These are phyloP conservation scores for Perdita meconis DNA, from an alignment of 2,888 invertebrate species.

Conservation along the genomic window DNA sequence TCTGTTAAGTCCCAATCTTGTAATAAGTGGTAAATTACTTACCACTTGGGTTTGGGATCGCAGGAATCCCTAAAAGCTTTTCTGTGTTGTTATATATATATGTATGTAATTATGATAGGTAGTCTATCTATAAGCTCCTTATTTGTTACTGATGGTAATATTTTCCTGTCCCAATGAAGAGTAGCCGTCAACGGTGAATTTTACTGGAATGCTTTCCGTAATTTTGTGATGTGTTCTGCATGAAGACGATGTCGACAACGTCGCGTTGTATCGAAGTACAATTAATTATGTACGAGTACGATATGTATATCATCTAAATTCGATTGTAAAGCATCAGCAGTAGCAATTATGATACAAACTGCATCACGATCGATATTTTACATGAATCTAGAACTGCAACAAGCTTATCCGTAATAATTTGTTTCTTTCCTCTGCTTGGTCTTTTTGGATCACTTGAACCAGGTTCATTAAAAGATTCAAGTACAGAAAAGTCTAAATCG, in stretches of 20 bases:
- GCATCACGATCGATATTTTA: slow-evolving; percentile 8
- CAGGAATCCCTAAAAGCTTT: slow-evolving; percentile 23
- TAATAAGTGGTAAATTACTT: slow-evolving; percentile 7
- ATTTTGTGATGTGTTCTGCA: slow-evolving; percentile 1
- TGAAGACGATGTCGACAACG: not conserved
- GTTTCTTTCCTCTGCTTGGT: not conserved
- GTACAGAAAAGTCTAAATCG: not conserved
- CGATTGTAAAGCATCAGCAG: not conserved
- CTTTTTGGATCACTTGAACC: not conserved
- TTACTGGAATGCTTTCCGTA: not conserved
- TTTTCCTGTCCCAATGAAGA: slow-evolving; percentile 13
- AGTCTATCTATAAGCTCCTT: slow-evolving; percentile 21
- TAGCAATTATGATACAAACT: slow-evolving; percentile 8
- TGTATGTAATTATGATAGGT: slow-evolving; percentile 7
- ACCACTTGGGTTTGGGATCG: not conserved
- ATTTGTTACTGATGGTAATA: slow-evolving; percentile 4
- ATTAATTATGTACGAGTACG: not conserved
- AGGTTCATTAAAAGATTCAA: not conserved
- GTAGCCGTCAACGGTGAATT: not conserved
- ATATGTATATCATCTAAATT: slow-evolving; percentile 8
- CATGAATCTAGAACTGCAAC: slow-evolving; percentile 7
- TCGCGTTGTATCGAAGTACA: slow-evolving; percentile 3
- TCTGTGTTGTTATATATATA: not conserved
- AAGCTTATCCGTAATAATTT: not conserved
- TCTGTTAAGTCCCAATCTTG: slow-evolving; percentile 21